Percentiles rank a stretch among this genome's conserved stretches.
Conservation (phyloP, 2,113 vertebrate species). For the Helogale parvula region DNA sequence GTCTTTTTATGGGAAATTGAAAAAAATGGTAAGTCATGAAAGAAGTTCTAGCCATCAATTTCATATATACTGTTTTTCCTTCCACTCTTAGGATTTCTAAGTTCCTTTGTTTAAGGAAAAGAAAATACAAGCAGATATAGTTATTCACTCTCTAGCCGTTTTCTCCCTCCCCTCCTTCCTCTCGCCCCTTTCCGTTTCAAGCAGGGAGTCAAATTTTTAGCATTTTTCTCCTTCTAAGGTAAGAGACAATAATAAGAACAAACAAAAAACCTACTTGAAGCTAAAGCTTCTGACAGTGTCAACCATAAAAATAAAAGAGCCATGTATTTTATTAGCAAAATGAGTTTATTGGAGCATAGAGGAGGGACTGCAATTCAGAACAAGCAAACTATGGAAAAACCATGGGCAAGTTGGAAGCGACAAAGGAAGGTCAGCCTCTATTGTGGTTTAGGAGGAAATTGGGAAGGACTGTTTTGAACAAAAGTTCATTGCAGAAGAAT, state of each 20-base stretch:
- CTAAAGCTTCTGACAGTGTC: background rate
- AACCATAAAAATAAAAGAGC: background rate
- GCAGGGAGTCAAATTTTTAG: background rate
- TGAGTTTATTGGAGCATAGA: background rate
- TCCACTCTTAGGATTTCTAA: background rate
- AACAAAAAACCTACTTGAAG: background rate
- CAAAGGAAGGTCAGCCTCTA: background rate
- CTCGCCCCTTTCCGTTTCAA: background rate
- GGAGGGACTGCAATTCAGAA: background rate
- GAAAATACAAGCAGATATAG: background rate
- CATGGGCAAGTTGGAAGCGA: background rate
- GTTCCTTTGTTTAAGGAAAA: conserved; percentile 2
- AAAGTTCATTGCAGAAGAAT: background rate
- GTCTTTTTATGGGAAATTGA: background rate
- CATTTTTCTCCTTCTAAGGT: background rate
- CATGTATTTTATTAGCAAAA: background rate
- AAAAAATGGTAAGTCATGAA: background rate
- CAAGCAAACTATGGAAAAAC: background rate
- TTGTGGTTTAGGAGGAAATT: background rate
- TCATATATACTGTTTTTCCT: background rate
- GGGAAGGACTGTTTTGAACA: background rate
- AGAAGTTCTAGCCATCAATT: background rate
- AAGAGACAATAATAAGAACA: background rate
- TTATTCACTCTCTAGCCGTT: background rate
- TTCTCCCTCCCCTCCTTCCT: background rate